A percentile compares a stretch with the other conserved stretches of the same genome.
Evolutionary conservation across 1,140 invertebrate genomes (phyloP).

Genomic region (Drosophila parvula): DNA sequence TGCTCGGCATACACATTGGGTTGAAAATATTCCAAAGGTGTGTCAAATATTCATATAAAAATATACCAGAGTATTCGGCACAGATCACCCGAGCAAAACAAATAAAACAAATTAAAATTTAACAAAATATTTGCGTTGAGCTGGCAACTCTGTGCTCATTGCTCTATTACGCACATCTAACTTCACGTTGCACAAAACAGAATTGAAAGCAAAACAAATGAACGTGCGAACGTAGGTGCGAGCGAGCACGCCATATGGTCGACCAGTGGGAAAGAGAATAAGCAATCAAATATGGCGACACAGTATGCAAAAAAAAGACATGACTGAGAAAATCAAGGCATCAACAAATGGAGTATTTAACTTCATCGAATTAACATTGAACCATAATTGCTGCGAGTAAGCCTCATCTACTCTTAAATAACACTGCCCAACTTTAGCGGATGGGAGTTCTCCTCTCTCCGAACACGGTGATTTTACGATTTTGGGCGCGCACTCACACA

Average conservation of each 20-base stretch:
- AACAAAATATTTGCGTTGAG: slow-evolving; percentile 17
- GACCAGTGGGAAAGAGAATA: slow-evolving; percentile 44
- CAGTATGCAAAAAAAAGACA: slow-evolving; percentile 50
- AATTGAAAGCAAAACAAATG: slow-evolving; percentile 79
- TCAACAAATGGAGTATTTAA: slow-evolving; percentile 46
- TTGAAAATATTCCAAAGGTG: not conserved
- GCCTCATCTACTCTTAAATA: not conserved
- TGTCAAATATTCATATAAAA: not conserved
- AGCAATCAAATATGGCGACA: slow-evolving; percentile 79
- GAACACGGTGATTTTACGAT: slow-evolving; percentile 24
- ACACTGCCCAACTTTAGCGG: no score
- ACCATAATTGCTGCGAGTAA: not conserved
- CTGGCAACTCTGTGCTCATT: slow-evolving; percentile 57
- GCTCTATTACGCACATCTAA: slow-evolving; percentile 63
- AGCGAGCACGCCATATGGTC: slow-evolving; percentile 53
- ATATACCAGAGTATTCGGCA: not conserved
- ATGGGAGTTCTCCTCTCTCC: not conserved
- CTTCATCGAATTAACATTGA: slow-evolving; percentile 11
- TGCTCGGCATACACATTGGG: slow-evolving; percentile 24
- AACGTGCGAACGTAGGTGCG: slow-evolving; percentile 47
- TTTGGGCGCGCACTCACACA: slow-evolving; percentile 59
- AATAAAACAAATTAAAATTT: slow-evolving; percentile 14
- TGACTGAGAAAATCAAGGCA: slow-evolving; percentile 36
- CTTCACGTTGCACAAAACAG: slow-evolving; percentile 78
- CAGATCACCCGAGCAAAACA: slow-evolving; percentile 20